Evolutionary conservation across 2,797 vertebrate species (phyloP).

Genomic region (Esox lucius): DNA sequence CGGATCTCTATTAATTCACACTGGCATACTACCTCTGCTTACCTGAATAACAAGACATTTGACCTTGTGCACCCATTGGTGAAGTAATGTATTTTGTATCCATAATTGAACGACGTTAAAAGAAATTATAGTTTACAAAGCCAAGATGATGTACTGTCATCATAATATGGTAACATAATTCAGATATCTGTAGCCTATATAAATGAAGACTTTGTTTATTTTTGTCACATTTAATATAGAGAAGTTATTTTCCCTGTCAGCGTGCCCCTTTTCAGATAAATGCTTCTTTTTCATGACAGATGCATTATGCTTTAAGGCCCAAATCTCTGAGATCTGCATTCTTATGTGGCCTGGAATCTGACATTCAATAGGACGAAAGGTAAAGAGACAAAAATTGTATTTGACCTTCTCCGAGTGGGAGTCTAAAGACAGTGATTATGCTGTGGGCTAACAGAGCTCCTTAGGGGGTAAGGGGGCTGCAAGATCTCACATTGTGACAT

Average conservation of each 20-base stretch:
- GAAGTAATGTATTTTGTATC: background rate
- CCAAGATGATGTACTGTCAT: background rate
- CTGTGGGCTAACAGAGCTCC: background rate
- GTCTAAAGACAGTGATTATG: slow-evolving; percentile 11
- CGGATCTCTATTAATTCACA: slow-evolving; percentile 47
- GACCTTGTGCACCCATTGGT: background rate
- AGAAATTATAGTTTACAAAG: background rate
- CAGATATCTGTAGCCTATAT: background rate
- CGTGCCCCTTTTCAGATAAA: background rate
- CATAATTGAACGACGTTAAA: background rate
- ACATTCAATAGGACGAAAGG: background rate
- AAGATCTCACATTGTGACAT: background rate
- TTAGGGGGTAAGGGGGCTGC: background rate
- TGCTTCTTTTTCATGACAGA: background rate
- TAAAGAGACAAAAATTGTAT: background rate
- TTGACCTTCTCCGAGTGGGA: slow-evolving; percentile 1
- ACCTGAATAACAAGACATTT: slow-evolving; percentile 36
- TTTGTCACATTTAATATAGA: background rate
- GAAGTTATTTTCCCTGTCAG: background rate
- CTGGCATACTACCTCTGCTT: slow-evolving; percentile 60
- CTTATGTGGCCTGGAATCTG: background rate
- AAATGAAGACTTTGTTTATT: background rate
- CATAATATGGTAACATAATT: background rate
- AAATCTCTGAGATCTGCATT: background rate
- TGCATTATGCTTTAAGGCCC: background rate